A percentile compares a stretch with the other conserved stretches of the same genome.
These are phyloP conservation scores for Drosophila prolongata DNA, from an alignment of 2,888 invertebrate genomes.

Conservation along the genomic window DNA sequence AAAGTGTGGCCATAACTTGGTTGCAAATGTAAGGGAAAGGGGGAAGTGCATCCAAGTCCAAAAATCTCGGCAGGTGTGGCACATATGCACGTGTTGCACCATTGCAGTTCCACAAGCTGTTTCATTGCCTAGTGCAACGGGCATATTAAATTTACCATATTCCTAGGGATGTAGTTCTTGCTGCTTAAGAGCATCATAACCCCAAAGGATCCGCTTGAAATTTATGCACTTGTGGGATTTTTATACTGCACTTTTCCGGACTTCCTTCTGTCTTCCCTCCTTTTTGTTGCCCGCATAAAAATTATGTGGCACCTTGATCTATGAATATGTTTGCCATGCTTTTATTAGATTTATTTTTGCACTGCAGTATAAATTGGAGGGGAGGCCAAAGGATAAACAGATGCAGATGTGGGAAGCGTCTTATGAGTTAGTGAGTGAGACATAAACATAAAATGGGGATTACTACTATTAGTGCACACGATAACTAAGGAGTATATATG, in stretches of 20 bases:
- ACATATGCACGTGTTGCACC: conserved; percentile 38
- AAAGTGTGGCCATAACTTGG: conserved; percentile 22
- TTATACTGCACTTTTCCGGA: conserved; percentile 41
- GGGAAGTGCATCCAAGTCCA: conserved; percentile 51
- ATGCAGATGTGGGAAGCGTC: not conserved
- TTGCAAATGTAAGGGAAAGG: not conserved
- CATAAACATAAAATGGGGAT: not conserved
- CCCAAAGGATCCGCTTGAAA: conserved; percentile 57
- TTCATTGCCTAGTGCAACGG: conserved; percentile 29
- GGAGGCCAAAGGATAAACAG: not conserved
- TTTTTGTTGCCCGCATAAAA: conserved; percentile 22
- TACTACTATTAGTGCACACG: too few species aligned
- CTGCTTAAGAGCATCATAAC: conserved; percentile 53
- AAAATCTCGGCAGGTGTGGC: conserved; percentile 61
- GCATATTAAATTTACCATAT: conserved; percentile 38
- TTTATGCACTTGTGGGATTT: conserved; percentile 76
- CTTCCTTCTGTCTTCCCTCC: not conserved
- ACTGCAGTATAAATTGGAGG: not conserved
- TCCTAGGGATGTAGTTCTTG: conserved; percentile 5
- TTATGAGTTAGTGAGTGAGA: not conserved
- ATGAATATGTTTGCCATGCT: conserved; percentile 67
- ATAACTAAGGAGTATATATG: not conserved
- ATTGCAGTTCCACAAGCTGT: conserved; percentile 31
- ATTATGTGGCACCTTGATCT: conserved; percentile 50
- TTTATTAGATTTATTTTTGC: conserved; percentile 65